These are phyloP conservation scores for Cynodonichthys magdalenae DNA, from an alignment of 2,797 vertebrate species.

Conservation along the genomic window DNA sequence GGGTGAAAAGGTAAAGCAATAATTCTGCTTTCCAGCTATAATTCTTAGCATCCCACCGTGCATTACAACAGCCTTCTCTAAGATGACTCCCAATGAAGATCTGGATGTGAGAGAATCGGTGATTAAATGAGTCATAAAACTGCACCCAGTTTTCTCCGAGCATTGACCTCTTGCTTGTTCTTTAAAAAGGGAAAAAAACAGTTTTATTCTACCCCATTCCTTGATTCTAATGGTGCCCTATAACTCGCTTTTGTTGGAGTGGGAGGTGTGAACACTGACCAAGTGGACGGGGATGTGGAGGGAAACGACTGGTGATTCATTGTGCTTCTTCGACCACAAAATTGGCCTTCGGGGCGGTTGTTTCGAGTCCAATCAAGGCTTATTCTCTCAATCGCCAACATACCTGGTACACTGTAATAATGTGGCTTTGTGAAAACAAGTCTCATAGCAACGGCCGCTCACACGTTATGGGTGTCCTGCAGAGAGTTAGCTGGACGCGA, in stretches of 20 bases:
- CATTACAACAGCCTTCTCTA: constrained; percentile 24
- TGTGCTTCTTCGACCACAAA: constrained; percentile 44
- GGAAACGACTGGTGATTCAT: constrained; percentile 51
- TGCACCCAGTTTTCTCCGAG: constrained; percentile 28
- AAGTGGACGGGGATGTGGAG: constrained; percentile 21
- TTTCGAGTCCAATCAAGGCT: constrained; percentile 26
- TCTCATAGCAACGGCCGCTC: constrained; percentile 17
- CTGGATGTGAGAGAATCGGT: constrained; percentile 39
- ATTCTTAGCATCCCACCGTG: constrained; percentile 41
- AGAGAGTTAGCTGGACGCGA: constrained; percentile 12
- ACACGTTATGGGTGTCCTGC: constrained; percentile 4
- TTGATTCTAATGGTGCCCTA: constrained; percentile 34
- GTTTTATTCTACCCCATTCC: constrained; percentile 36
- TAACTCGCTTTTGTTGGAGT: constrained; percentile 37
- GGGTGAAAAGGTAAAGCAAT: constrained; percentile 92
- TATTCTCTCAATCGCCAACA: constrained; percentile 2
- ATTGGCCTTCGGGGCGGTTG: constrained; percentile 21
- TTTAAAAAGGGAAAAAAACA: constrained; percentile 39
- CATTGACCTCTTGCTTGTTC: constrained; percentile 6
- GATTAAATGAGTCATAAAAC: constrained; percentile 56
- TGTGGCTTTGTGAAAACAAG: background rate
- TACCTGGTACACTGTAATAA: constrained; percentile 29
- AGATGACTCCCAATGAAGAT: constrained; percentile 40
- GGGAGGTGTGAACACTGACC: constrained; percentile 47
- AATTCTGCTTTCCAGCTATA: constrained; percentile 54